Percentiles rank a stretch among this genome's conserved stretches.
phyloP scores from a whole-genome alignment of 2,888 invertebrate genomes.

The Acanthosoma haemorrhoidale region DNA sequence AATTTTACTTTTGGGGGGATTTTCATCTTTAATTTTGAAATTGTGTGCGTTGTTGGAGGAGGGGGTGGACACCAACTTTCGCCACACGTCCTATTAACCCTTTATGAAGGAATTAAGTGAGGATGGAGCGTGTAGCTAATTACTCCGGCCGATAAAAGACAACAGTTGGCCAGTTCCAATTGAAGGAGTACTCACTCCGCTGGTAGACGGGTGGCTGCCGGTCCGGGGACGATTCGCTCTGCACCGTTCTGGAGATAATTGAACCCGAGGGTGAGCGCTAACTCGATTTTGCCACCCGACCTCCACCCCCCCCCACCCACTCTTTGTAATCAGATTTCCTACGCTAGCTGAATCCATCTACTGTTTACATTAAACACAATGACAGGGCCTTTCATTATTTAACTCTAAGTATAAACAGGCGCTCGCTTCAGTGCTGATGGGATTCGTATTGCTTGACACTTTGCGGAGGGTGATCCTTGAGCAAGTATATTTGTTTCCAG shows the following conservation, averaged over 20 bases:
- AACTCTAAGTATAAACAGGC: background rate
- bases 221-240: background rate
- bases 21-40: background rate
- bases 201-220: background rate
- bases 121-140: background rate
- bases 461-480: no score
- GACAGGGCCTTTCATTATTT: conserved; percentile 34
- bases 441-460: no score
- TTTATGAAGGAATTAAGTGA: background rate
- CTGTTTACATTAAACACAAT: conserved; percentile 36
- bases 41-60: background rate
- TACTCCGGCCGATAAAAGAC: background rate
- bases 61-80: background rate
- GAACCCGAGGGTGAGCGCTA: background rate
- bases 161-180: background rate
- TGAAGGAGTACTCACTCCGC: no score
- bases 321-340: background rate
- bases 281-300: background rate
- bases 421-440: no score
- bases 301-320: conserved; percentile 1
- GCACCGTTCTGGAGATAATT: background rate
- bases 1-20: no score
- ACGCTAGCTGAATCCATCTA: conserved; percentile 14
- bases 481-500: no score
- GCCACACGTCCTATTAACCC: background rate